phyloP scores from a whole-genome alignment of 2,888 invertebrate species.

The Pimpla rufipes region DNA sequence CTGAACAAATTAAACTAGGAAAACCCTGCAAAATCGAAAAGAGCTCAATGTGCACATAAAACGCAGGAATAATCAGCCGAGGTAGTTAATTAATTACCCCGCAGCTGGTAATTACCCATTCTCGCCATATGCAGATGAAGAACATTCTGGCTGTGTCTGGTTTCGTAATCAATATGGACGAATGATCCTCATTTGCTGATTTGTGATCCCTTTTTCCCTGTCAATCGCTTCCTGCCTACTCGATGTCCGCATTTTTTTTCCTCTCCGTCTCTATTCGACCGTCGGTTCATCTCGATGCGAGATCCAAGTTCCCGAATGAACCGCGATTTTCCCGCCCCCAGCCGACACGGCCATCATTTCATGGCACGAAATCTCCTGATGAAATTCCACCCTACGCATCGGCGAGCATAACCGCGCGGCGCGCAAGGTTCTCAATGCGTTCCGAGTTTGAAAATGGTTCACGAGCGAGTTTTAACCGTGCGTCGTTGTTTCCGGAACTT shows the following conservation, averaged over 20 bases:
- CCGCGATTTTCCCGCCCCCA: constrained; percentile 34
- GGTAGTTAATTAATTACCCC: constrained; percentile 82
- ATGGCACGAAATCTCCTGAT: constrained; percentile 9
- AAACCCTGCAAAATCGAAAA: too few relatives aligned
- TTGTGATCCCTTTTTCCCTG: constrained; percentile 14
- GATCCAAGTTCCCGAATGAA: constrained; percentile 29
- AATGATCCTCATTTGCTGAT: constrained; percentile 19
- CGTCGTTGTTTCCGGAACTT: constrained; percentile 48
- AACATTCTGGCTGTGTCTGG: constrained; percentile 47
- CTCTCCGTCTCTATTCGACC: too few relatives aligned
- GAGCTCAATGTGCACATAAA: constrained; percentile 49
- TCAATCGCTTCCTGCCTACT: constrained; percentile 33
- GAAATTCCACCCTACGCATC: constrained; percentile 11
- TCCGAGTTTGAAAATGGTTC: constrained; percentile 36
- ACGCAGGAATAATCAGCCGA: constrained; percentile 73
- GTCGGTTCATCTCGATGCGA: not conserved
- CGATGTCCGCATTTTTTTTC: constrained; percentile 6
- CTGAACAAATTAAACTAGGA: too few relatives aligned
- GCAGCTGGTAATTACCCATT: constrained; percentile 78
- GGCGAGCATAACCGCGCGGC: constrained; percentile 15
- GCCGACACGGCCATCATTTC: constrained; percentile 12
- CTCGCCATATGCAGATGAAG: constrained; percentile 60
- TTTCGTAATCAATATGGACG: not conserved
- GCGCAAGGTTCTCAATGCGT: constrained; percentile 2
- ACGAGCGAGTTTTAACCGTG: constrained; percentile 52